Conservation (phyloP, 2,113 vertebrate species). For the Brevimyrus niger region DNA sequence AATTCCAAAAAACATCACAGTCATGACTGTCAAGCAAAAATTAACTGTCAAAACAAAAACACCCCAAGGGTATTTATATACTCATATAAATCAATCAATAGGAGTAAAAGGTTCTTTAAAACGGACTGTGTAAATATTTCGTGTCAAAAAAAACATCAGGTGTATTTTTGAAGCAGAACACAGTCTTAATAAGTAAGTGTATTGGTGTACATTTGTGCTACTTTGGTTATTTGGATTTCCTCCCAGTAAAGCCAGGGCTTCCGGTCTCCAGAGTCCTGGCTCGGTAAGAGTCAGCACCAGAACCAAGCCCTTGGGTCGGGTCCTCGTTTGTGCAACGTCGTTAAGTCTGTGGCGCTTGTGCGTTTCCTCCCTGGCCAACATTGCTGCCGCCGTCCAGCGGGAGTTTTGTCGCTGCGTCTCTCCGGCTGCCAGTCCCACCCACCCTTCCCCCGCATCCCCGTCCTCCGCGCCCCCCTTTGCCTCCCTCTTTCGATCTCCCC, state of each 20-base stretch:
- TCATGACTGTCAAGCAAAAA: not conserved
- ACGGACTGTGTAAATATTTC: not conserved
- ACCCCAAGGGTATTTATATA: constrained; percentile 9
- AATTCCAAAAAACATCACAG: not conserved
- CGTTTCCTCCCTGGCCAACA: not conserved
- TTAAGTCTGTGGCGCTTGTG: not conserved
- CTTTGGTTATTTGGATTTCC: constrained; percentile 44
- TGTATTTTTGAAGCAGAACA: constrained; percentile 39
- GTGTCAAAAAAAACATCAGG: constrained; percentile 44
- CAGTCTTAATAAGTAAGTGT: constrained; percentile 43
- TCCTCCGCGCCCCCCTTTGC: too few species aligned
- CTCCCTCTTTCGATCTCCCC: too few species aligned
- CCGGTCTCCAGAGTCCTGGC: constrained; percentile 24
- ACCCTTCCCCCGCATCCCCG: not conserved
- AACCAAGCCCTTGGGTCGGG: constrained; percentile 8
- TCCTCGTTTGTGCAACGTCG: not conserved
- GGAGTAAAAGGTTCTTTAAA: not conserved
- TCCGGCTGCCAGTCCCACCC: not conserved
- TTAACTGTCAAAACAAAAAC: constrained; percentile 11
- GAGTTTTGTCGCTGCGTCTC: not conserved
- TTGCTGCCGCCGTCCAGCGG: not conserved
- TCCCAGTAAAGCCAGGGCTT: constrained; percentile 38
- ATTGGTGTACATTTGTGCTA: constrained; percentile 49
- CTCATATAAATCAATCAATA: not conserved
- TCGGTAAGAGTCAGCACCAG: constrained; percentile 25